Base-by-base conservation (phyloP, 1,140 invertebrate species). In the Drosophila watanabei region DNA sequence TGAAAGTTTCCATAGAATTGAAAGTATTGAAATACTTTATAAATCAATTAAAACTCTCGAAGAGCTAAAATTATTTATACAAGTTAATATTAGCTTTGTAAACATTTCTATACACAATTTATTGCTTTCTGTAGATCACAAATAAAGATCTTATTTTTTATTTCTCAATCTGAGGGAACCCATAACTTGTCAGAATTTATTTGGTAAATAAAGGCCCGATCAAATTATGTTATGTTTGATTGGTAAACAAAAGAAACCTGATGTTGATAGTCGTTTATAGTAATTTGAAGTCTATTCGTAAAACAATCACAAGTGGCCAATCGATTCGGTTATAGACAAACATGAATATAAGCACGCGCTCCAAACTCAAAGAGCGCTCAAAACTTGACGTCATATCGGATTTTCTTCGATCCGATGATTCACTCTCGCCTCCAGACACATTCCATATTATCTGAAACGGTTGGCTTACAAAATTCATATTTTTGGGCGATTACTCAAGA, bases 221-320 rank as follows among this genome's bases (percentile, higher is more conserved):
- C 56, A 61, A 70, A 56, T 73, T 51, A 51, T 73, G 45, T n/a
- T 51, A 18, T 73, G 37, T 73, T 73, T 72, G 54, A 73, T 54
- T 69, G 64, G 68, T 71, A 75, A 63, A 69, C 73, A 79, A 79
- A 69, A 33, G 52, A 79, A 79, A 79, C 76, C 76, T 64, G 58
- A 79, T 79, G 73, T 52, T 59, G 37, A 57, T 75, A 48, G 64
- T 43, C 57, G 63, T 57, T 79, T 58, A 63, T 48, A 48, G 46
- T 28, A 48, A 64, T 62, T 33, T 48, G 16, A 54, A 59, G 39
- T 39, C 32, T 52, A 37, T 32, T 75, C 39, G 39, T 33, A 61
- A 71, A 75, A 46, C 35, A 54, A 71, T 79, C 59, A 58, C 63
- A 78, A 78, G 46, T 79, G 68, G 77, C 41, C 60, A 72, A 80